Percentiles rank a stretch among this genome's conserved stretches.
phyloP scores from a whole-genome alignment of 2,888 invertebrate species.

The Morinoia aosen region DNA sequence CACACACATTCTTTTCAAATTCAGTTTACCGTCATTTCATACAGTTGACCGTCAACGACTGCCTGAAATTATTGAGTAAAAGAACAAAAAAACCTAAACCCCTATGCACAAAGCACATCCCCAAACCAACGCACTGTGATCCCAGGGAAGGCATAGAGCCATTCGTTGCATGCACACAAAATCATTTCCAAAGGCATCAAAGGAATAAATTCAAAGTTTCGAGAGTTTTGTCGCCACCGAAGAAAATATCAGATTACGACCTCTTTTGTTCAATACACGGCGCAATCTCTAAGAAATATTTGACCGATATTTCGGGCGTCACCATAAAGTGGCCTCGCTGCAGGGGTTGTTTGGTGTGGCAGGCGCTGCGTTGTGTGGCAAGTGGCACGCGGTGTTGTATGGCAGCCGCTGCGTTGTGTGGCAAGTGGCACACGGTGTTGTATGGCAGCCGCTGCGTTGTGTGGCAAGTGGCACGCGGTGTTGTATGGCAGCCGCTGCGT shows the following conservation, averaged over 20 bases:
- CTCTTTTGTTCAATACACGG: slow-evolving; percentile 43
- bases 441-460: too few relatives aligned
- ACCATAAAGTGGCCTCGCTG: neutral
- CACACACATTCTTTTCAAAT: too few relatives aligned
- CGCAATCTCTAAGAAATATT: slow-evolving; percentile 40
- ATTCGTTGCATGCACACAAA: neutral
- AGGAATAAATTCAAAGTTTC: slow-evolving; percentile 35
- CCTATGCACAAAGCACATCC: neutral
- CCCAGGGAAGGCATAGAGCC: neutral
- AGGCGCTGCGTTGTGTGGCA: neutral
- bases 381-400: neutral
- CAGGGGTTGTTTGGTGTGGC: neutral
- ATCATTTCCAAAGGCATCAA: neutral
- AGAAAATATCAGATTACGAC: slow-evolving; percentile 45
- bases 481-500: too few relatives aligned
- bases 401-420: neutral
- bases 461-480: too few relatives aligned
- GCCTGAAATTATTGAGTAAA: neutral
- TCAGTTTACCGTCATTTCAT: too few relatives aligned
- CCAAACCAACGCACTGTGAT: neutral
- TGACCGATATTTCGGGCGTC: slow-evolving; percentile 23
- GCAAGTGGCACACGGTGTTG: too few relatives aligned
- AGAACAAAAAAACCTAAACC: neutral
- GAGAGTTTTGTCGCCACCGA: slow-evolving; percentile 14
- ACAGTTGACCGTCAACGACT: too few relatives aligned